Evolutionary conservation across 2,888 invertebrate species (phyloP).

Genomic region (Hecatera dysodea): DNA sequence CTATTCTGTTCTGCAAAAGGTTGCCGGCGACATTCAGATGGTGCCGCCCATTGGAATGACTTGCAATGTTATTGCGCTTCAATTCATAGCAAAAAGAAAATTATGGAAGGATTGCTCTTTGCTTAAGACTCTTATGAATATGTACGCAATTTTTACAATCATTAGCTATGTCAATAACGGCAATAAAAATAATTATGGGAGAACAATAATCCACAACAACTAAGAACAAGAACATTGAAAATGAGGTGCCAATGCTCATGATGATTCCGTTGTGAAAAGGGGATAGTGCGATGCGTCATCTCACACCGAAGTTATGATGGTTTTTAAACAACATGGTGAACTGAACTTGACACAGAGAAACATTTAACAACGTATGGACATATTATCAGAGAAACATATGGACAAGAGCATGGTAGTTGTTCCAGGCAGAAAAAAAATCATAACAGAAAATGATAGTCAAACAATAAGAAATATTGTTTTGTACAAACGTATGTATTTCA

Average conservation of each 20-base stretch:
- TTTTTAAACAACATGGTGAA: too few species aligned
- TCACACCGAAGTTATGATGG: too few species aligned
- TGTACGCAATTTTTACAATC: neutral
- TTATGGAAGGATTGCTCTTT: neutral
- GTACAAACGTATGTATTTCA: neutral
- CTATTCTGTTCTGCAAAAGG: slow-evolving; percentile 49
- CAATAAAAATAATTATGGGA: neutral
- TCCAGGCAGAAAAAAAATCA: neutral
- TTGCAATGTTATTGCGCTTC: neutral
- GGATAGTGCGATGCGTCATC: too few species aligned
- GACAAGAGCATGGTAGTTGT: neutral
- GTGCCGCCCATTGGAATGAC: neutral
- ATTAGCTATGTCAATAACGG: neutral
- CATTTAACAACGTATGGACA: too few species aligned
- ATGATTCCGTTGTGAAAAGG: too few species aligned
- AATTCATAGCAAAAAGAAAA: neutral
- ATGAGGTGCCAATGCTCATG: too few species aligned
- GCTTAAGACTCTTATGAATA: neutral
- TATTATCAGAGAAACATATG: too few species aligned
- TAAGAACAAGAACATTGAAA: neutral
- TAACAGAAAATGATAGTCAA: neutral
- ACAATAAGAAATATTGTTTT: neutral
- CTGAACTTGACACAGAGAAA: too few species aligned
- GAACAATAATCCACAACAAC: neutral
- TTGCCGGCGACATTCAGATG: slow-evolving; percentile 12